Percentiles rank a stretch among this genome's conserved stretches.
Evolutionary conservation across 2,888 invertebrate species (phyloP).

Genomic region (Andrena hattorfiana): DNA sequence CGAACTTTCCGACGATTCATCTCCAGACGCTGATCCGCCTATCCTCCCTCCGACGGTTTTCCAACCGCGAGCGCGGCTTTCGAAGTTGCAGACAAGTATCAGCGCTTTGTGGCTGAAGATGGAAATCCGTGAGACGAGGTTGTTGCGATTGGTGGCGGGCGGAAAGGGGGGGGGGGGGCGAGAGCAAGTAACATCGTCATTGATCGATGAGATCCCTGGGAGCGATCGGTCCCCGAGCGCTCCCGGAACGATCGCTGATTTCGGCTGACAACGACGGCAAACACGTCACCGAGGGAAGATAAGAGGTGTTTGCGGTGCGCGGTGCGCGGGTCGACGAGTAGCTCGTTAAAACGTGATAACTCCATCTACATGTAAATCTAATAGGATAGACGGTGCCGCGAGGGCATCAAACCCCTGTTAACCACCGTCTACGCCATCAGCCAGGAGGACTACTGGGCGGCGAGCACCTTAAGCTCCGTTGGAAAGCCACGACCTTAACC

Average conservation of each 20-base stretch:
- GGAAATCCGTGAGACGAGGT: slow-evolving; percentile 39
- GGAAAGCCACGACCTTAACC: slow-evolving; percentile 58
- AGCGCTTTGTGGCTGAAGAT: slow-evolving; percentile 34
- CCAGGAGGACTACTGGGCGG: slow-evolving; percentile 36
- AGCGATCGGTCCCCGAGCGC: slow-evolving; percentile 58
- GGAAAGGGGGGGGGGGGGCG: slow-evolving; percentile 21
- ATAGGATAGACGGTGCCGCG: slow-evolving; percentile 73
- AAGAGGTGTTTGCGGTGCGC: slow-evolving; percentile 33
- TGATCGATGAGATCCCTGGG: slow-evolving; percentile 70
- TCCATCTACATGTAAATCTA: slow-evolving; percentile 82
- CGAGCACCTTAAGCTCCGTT: slow-evolving; percentile 46
- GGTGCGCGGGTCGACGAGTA: slow-evolving; percentile 53
- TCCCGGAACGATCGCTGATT: slow-evolving; percentile 49
- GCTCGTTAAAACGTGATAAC: slow-evolving; percentile 82
- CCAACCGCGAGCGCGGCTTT: background rate
- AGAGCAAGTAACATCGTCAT: background rate
- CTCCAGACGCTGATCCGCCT: slow-evolving; percentile 27
- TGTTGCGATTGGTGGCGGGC: slow-evolving; percentile 47
- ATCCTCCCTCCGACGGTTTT: slow-evolving; percentile 20
- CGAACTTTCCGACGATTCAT: slow-evolving; percentile 34
- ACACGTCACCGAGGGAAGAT: slow-evolving; percentile 51
- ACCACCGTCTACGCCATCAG: slow-evolving; percentile 52
- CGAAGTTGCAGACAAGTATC: slow-evolving; percentile 31
- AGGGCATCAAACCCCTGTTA: slow-evolving; percentile 73
- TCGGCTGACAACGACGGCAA: slow-evolving; percentile 50